Evolutionary conservation across 2,113 vertebrate species (phyloP).

Genomic region (Petrocephalus microphthalmus): DNA sequence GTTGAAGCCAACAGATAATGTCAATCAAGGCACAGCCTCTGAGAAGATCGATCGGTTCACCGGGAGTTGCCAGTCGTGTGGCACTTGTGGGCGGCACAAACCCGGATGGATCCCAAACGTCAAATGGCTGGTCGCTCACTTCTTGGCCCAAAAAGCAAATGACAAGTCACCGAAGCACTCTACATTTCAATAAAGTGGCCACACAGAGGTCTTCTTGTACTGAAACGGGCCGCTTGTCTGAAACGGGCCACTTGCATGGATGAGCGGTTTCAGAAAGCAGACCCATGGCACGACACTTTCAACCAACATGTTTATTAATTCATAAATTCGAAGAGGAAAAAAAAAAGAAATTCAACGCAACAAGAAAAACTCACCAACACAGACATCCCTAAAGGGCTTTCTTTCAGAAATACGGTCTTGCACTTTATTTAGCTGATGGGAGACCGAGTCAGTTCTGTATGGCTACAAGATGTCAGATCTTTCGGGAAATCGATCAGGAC

Average conservation of each 20-base stretch:
- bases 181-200: neutral
- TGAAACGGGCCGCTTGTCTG: neutral
- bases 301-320: neutral
- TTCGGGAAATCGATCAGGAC: neutral
- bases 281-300: neutral
- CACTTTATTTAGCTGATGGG: neutral
- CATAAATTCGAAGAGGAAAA: neutral
- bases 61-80: too few relatives aligned
- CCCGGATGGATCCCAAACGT: neutral
- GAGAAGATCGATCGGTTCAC: neutral
- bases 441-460: neutral
- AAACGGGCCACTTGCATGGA: neutral
- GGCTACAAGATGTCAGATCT: neutral
- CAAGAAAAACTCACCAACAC: neutral
- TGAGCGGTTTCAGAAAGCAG: neutral
- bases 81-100: neutral
- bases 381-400: neutral
- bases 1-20: neutral
- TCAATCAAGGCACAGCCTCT: neutral
- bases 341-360: neutral
- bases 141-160: neutral
- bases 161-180: neutral
- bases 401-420: neutral
- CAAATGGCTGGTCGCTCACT: neutral
- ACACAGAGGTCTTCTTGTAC: neutral